Evolutionary conservation across 2,797 vertebrate species (phyloP).

Genomic region (Lepidocolaptes lacrymiger): DNA sequence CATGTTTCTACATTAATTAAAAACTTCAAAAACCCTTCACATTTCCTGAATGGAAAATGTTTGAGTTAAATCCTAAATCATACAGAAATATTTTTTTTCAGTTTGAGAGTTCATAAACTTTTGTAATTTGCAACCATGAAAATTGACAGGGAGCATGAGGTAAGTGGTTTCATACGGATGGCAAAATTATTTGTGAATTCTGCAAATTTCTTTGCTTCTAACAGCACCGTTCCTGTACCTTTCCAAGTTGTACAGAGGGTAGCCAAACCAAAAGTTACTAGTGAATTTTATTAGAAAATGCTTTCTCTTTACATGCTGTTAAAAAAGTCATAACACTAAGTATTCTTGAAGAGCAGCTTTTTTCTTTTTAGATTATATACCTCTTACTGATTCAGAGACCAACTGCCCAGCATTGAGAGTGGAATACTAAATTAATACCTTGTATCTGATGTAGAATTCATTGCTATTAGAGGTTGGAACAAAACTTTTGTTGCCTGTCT

Average conservation of each 20-base stretch:
- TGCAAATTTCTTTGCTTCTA: neutral
- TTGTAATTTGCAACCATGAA: neutral
- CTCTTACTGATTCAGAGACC: neutral
- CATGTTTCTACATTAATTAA: neutral
- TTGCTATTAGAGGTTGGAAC: neutral
- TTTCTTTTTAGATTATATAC: neutral
- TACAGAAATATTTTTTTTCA: neutral
- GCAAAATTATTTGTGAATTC: neutral
- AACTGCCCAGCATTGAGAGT: neutral
- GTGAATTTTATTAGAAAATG: neutral
- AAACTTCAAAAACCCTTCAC: neutral
- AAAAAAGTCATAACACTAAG: neutral
- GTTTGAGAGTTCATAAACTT: neutral
- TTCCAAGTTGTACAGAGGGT: neutral
- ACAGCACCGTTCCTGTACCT: neutral
- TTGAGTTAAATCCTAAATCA: neutral
- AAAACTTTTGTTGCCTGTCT: neutral
- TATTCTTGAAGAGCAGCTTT: neutral
- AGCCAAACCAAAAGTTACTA: conserved; percentile 11
- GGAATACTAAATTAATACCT: neutral
- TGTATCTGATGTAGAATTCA: neutral
- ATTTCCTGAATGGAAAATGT: neutral
- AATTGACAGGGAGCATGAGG: neutral
- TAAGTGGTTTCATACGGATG: neutral
- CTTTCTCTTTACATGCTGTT: neutral